Percentiles rank a stretch among this genome's conserved stretches.
Conservation (phyloP, 1,140 invertebrate species). For the Campoletis sonorensis region DNA sequence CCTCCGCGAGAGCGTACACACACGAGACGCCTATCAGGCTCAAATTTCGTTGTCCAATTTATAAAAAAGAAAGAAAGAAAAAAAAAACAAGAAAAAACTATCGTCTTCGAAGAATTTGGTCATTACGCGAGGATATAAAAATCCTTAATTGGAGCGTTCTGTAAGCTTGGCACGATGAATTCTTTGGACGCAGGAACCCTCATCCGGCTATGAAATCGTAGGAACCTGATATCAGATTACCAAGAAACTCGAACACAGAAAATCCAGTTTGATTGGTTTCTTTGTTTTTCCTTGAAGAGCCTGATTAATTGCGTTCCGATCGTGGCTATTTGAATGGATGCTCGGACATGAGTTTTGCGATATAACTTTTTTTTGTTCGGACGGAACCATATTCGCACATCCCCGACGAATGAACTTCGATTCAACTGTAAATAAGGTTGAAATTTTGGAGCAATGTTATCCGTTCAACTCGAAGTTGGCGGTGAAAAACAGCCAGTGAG, state of each 20-base stretch:
- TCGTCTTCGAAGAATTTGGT: slow-evolving; percentile 1
- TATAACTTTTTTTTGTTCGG: too few relatives aligned
- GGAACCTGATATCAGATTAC: slow-evolving; percentile 10
- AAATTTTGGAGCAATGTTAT: neutral
- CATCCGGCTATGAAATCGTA: neutral
- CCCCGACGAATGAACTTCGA: neutral
- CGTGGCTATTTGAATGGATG: too few relatives aligned
- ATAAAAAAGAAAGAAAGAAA: slow-evolving; percentile 10
- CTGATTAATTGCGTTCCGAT: too few relatives aligned
- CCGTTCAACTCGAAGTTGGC: neutral
- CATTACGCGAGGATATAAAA: slow-evolving; percentile 8
- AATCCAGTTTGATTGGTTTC: too few relatives aligned
- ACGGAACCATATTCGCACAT: neutral
- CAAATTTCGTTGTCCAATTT: slow-evolving; percentile 15
- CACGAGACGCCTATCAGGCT: slow-evolving; percentile 26
- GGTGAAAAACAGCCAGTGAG: neutral
- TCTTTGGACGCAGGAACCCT: neutral
- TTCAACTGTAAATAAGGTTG: neutral
- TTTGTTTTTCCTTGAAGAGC: too few relatives aligned
- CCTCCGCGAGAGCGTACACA: neutral
- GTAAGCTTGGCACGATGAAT: neutral
- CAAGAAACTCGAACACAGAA: too few relatives aligned
- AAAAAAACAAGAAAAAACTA: too few relatives aligned
- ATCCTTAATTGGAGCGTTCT: slow-evolving; percentile 26
- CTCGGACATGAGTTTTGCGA: too few relatives aligned